Base-by-base conservation (phyloP, 92 coral and sea anemone genomes). In the Epizoanthus stellaris region DNA sequence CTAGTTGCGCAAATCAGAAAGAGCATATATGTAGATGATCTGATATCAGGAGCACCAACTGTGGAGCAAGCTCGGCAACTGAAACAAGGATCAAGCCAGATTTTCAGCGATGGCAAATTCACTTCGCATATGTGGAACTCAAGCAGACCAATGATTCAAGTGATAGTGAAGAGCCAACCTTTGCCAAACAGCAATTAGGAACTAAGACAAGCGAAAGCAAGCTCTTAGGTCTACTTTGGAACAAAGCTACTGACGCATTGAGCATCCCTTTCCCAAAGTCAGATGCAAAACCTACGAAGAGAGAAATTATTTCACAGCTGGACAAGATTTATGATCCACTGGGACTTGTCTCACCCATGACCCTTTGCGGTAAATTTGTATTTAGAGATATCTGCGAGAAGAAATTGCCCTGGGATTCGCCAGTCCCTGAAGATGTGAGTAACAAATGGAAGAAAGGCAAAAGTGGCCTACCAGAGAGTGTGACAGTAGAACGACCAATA, bases 361-460 rank as follows among this genome's bases (percentile, higher is more conserved):
- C 36, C 14, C 80, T 75, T 7, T 49, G 81, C 47, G 66, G 65
- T 1, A 75, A 75, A 20, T 75, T 53, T 25, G 20, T 75, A 53
- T 75, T 75, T 62, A 25, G 81, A 15, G 67, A 75, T 64, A 73
- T 73, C 16, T 73, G 80, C 8, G 59, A 73, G 25, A 17, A 43
- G 80, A 73, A 73, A 42, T 17, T 75, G 2, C 43, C 87, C 6
- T 81, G 87, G 90, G 90, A 87, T 61, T 67, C 86, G 36, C 73
- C 40, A 20, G 70, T 88, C 16, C 81, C 80, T n/a, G 77, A 66
- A 17, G 67, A 21, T 20, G 70, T 88, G 13, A 49, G 47, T 13
- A 84, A 67, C 61, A 69, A 69, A 68, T 86, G 85, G 73, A 69
- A 13, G 79, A 79, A 54, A n/a, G 68, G 85, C 72, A 70, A 54